phyloP scores from a whole-genome alignment of 2,113 vertebrate genomes.

The Pao palembangensis region DNA sequence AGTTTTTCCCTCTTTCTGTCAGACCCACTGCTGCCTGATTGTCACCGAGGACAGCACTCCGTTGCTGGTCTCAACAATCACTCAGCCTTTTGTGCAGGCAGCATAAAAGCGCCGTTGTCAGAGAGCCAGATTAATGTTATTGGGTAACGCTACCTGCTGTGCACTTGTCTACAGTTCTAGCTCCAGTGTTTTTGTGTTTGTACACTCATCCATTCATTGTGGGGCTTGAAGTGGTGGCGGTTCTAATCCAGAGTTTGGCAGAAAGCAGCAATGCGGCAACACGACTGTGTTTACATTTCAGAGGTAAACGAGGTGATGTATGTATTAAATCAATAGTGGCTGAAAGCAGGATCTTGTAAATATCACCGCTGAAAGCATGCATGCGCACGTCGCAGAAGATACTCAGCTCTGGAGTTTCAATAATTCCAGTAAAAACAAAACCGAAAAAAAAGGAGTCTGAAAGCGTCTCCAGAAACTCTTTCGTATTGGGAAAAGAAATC shows the following conservation, averaged over 20 bases:
- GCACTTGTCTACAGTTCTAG: slow-evolving; percentile 51
- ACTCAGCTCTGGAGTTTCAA: neutral
- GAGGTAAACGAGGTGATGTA: neutral
- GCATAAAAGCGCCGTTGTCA: slow-evolving; percentile 65
- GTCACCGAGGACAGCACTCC: slow-evolving; percentile 39
- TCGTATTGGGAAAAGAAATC: too few relatives aligned
- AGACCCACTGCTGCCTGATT: slow-evolving; percentile 27
- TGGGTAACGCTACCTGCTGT: slow-evolving; percentile 56
- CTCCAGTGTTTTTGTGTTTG: slow-evolving; percentile 30
- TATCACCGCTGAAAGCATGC: neutral
- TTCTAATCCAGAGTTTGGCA: neutral
- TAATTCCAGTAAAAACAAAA: too few relatives aligned
- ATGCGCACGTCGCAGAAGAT: neutral
- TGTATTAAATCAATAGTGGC: neutral
- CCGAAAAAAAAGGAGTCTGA: too few relatives aligned
- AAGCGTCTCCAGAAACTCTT: too few relatives aligned
- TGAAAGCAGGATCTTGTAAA: neutral
- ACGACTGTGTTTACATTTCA: neutral
- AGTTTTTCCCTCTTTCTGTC: slow-evolving; percentile 30
- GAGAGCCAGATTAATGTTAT: slow-evolving; percentile 36
- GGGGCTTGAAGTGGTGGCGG: slow-evolving; percentile 5
- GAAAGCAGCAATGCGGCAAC: too few relatives aligned
- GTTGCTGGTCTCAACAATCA: slow-evolving; percentile 32
- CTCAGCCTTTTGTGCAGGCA: slow-evolving; percentile 47
- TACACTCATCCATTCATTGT: slow-evolving; percentile 7